Conservation (phyloP, 2,113 vertebrate species). For the Gavialis gangeticus region DNA sequence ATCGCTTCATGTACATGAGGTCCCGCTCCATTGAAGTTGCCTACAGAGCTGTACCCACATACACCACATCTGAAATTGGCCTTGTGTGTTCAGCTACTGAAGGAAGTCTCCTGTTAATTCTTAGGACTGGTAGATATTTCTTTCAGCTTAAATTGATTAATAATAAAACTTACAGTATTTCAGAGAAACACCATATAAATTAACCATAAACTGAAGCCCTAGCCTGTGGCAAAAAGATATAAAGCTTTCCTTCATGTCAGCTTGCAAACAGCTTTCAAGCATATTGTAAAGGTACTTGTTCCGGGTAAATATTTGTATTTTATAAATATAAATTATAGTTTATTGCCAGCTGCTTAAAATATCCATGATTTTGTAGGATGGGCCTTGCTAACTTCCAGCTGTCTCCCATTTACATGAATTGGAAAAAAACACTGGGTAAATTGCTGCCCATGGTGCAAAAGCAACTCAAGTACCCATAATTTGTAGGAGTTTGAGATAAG, state of each 20-base stretch:
- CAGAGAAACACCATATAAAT: slow-evolving; percentile 63
- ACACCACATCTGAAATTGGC: slow-evolving; percentile 35
- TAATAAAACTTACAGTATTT: slow-evolving; percentile 68
- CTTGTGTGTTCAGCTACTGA: slow-evolving; percentile 60
- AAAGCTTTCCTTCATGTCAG: slow-evolving; percentile 64
- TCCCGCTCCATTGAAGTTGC: neutral
- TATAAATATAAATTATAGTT: slow-evolving; percentile 72
- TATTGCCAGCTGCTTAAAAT: slow-evolving; percentile 72
- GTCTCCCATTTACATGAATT: slow-evolving; percentile 70
- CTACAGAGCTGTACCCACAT: neutral
- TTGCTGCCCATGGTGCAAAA: slow-evolving; percentile 64
- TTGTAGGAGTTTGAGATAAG: slow-evolving; percentile 62
- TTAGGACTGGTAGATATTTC: slow-evolving; percentile 42
- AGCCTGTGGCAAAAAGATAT: slow-evolving; percentile 59
- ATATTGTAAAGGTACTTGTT: slow-evolving; percentile 63
- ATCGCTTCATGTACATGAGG: neutral
- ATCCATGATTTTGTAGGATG: slow-evolving; percentile 73
- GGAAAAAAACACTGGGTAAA: slow-evolving; percentile 66
- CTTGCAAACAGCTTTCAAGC: slow-evolving; percentile 53
- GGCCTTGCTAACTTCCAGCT: slow-evolving; percentile 68
- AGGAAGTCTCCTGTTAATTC: slow-evolving; percentile 69
- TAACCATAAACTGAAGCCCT: slow-evolving; percentile 63
- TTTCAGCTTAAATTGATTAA: slow-evolving; percentile 68
- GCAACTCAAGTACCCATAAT: slow-evolving; percentile 69
- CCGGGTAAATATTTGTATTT: slow-evolving; percentile 65